Conservation (phyloP, 2,113 vertebrate genomes). For the Atractosteus spatula region DNA sequence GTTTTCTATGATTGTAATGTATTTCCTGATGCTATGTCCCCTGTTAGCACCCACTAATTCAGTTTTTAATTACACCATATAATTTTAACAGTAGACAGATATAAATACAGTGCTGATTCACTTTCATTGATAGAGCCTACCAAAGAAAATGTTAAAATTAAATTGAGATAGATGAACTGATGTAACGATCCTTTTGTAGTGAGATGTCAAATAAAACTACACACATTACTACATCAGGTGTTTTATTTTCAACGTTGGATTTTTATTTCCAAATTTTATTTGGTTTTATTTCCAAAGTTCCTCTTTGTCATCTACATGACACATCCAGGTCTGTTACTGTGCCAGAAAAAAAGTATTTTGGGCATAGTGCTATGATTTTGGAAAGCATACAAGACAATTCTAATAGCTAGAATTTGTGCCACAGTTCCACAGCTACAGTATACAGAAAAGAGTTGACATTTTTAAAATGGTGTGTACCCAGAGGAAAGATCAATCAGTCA, state of each 20-base stretch:
- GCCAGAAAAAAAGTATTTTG: too few species aligned
- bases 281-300: too few species aligned
- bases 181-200: not conserved
- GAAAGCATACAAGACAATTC: too few species aligned
- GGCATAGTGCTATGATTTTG: too few species aligned
- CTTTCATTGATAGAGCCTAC: constrained; percentile 1
- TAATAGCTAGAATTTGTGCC: too few species aligned
- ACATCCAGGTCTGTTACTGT: too few species aligned
- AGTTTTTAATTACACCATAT: not conserved
- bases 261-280: too few species aligned
- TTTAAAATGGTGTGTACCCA: too few species aligned
- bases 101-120: not conserved
- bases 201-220: not conserved
- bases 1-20: constrained; percentile 8
- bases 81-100: not conserved
- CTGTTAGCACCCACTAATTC: not conserved
- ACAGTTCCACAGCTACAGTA: too few species aligned
- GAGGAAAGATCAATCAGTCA: too few species aligned
- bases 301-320: too few species aligned
- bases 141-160: not conserved
- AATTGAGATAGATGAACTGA: not conserved
- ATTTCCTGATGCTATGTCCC: not conserved
- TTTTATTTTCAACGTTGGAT: not conserved
- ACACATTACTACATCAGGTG: not conserved
- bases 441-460: too few species aligned